Evolutionary conservation across 2,888 invertebrate genomes (phyloP), one percentile per base, ranked within the genome.

Genomic region (Teleiodes luculella): DNA sequence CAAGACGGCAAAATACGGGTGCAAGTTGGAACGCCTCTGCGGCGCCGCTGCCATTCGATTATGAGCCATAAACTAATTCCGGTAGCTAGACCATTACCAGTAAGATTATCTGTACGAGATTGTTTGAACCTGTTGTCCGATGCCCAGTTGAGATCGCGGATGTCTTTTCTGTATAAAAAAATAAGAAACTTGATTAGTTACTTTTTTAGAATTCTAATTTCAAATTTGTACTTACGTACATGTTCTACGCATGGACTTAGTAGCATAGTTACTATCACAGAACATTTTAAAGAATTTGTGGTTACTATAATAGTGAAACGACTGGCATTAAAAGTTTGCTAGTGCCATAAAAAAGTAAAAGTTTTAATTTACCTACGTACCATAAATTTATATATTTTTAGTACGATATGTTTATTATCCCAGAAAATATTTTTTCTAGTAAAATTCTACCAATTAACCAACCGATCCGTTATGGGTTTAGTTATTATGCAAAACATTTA

Each of bases 41-140:
- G 87, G 86, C 86, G 86, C 85, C 84, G 70, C 66, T 69, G 73
- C 71, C 68, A 72, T 72, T 72, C 80, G 83, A 84, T 85, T 86
- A 85, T 80, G 79, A 77, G 80, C 80, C 73, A 86, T 88, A 86
- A 86, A 86, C 76, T 74, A 86, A 87, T 87, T 84, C 87, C 88
- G 85, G 87, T 87, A 88, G 87, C 86, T 66, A 69, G 67, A 68
- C 76, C 74, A 81, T 82, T 83, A 84, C 76, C 67, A 75, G 74
- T 76, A 74, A 74, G 75, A 78, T 80, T 82, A 81, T 78, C 74
- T 70, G 69, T 73, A 73, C 73, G 24, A 45, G 43, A 43, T 52
- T 35, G 8, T 49, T 49, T 36, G 39, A 20, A 35, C 48, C 24
- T 36, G 48, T 36, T 49, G 5, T 35, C 11, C 18, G 33, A 18